Conservation (phyloP, 2,888 invertebrate species). For the Chorisops tibialis region DNA sequence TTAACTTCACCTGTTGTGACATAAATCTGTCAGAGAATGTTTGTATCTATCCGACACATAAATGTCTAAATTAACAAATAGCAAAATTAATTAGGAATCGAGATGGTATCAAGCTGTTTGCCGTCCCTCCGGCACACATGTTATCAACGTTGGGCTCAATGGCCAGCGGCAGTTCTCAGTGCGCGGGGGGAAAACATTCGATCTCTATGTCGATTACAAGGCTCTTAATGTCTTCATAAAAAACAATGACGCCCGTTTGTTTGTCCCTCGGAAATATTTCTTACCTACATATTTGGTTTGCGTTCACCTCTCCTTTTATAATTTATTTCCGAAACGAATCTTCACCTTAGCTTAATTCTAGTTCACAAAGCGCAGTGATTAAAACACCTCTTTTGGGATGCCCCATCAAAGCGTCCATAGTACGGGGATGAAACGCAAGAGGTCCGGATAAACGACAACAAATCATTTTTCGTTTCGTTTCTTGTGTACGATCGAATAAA, state of each 20-base stretch:
- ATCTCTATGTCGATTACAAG: conserved; percentile 14
- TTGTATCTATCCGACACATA: conserved; percentile 26
- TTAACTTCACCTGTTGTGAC: conserved; percentile 28
- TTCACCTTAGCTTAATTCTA: conserved; percentile 18
- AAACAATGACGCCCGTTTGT: conserved; percentile 19
- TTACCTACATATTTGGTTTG: background rate
- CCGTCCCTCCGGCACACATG: conserved; percentile 2
- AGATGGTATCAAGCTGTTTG: conserved; percentile 27
- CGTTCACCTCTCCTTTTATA: background rate
- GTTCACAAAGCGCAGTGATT: background rate
- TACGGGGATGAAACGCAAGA: background rate
- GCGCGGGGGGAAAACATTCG: background rate
- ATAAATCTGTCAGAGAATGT: conserved; percentile 28
- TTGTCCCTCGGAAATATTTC: conserved; percentile 2
- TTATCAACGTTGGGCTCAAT: background rate
- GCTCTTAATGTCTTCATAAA: conserved; percentile 22
- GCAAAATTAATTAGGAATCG: conserved; percentile 27
- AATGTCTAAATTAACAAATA: conserved; percentile 30
- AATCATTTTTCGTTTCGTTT: conserved; percentile 13
- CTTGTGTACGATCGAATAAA: conserved; percentile 3
- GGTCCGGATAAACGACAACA: background rate
- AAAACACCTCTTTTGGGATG: background rate
- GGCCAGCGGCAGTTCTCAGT: conserved; percentile 13
- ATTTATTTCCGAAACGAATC: conserved; percentile 32
- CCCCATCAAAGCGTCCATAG: background rate